A percentile compares a stretch with the other conserved stretches of the same genome.
Evolutionary conservation across 2,888 invertebrate genomes (phyloP).

Genomic region (Ormyrus rosae): DNA sequence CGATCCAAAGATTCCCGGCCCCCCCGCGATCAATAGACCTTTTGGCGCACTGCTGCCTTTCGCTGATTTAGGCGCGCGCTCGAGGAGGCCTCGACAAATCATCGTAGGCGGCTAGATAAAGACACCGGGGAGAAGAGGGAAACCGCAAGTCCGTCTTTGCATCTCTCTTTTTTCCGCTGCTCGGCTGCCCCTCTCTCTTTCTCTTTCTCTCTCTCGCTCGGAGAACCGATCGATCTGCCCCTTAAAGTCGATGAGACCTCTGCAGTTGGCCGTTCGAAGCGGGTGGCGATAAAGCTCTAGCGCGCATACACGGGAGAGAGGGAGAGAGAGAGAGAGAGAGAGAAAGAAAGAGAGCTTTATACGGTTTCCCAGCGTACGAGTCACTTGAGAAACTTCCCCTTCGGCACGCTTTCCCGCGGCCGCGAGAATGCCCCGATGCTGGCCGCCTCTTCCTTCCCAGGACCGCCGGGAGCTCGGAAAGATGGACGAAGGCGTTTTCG

Average conservation of each 20-base stretch:
- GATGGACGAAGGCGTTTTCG: no score
- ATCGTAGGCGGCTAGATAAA: no score
- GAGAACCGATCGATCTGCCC: slow-evolving; percentile 45
- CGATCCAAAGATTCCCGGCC: no score
- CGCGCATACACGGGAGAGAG: neutral
- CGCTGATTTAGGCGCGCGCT: slow-evolving; percentile 7
- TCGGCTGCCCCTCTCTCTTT: neutral
- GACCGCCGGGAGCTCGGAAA: no score
- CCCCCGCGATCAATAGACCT: slow-evolving; percentile 5
- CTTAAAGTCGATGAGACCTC: slow-evolving; percentile 53
- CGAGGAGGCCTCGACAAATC: no score
- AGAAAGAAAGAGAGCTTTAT: neutral
- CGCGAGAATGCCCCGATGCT: no score
- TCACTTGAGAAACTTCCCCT: neutral
- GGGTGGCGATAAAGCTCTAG: slow-evolving; percentile 21
- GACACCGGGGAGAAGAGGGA: neutral
- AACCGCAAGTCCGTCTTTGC: neutral
- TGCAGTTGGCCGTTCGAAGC: slow-evolving; percentile 49
- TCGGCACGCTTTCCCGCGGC: neutral
- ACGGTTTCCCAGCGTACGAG: slow-evolving; percentile 11
- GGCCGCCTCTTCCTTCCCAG: no score
- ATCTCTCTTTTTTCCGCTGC: neutral
- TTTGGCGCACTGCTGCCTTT: neutral
- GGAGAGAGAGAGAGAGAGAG: neutral
- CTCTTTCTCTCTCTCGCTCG: neutral